Base-by-base conservation (phyloP, 2,113 vertebrate species). In the Grallaria varia region DNA sequence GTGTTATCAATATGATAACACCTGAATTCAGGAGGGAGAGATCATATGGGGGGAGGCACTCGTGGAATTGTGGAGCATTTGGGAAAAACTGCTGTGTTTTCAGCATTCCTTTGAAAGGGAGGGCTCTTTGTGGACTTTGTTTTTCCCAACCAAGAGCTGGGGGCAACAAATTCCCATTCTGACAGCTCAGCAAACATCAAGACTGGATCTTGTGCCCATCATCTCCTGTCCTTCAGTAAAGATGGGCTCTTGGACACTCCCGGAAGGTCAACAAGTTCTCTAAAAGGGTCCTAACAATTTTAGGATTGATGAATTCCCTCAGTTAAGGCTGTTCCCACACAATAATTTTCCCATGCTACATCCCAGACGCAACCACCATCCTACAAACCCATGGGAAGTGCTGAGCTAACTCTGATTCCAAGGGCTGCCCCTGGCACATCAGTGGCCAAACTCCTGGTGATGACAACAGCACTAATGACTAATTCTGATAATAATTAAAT, bases 401-500 rank as follows among this genome's bases (percentile, higher is more conserved):
- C 62, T 71, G 78, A 58, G n/a, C 87, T 49, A 18, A 47, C 47
- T 21, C 81, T 73, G 91, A 77, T 49, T 84, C 74, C 84, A 67
- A 52, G 89, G n/a, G 56, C 73, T 8, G 30, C 28, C 35, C 77
- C 80, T 47, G 11, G 55, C 27, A 4, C 64, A 71, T 39, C 89
- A 49, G 42, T 12, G 31, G 58, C 73, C 85, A 45, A 94, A 56
- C 84, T 84, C 94, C 77, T 91, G 4, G 62, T 4, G 58, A 87
- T 94, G 89, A 94, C 10, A 8, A 75, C 84, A 69, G 80, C 22
- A 25, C 78, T 94, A 93, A 94, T 69, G 92, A 80, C 78, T 85
- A 85, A 87, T 69, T 68, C 84, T 97, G 93, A 95, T 97, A 95
- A 68, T 60, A 82, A 95, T 74, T 73, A 49, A 49, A 84, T 73